Evolutionary conservation across 1,140 invertebrate species (phyloP).

Genomic region (Drosophila orosa): DNA sequence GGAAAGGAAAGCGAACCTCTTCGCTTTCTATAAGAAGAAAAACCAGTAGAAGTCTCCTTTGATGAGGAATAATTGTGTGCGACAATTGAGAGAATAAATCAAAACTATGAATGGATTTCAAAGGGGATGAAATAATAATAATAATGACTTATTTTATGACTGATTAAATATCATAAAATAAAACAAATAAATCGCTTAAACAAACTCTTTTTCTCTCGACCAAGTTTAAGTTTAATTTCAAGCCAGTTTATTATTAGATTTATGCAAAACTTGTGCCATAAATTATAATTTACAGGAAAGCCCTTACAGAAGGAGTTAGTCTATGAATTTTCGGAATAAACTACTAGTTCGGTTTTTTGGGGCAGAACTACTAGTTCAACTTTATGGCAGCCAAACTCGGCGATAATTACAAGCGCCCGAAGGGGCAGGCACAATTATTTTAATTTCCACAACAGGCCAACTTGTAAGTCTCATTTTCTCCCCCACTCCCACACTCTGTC

Average conservation of each 20-base stretch:
- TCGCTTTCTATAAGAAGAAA: no score
- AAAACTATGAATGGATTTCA: neutral
- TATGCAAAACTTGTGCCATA: constrained; percentile 8
- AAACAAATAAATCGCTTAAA: neutral
- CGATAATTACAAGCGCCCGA: constrained; percentile 46
- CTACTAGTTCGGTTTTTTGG: constrained; percentile 7
- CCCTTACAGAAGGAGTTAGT: neutral
- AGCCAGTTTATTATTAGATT: neutral
- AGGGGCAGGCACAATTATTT: constrained; percentile 35
- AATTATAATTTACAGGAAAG: constrained; percentile 24
- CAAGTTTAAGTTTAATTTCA: neutral
- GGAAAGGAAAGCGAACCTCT: neutral
- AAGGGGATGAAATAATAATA: no score
- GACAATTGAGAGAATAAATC: constrained; percentile 23
- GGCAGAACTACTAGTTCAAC: constrained; percentile 29
- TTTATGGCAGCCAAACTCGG: constrained; percentile 17
- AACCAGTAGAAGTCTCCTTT: constrained; percentile 1
- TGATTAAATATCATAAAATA: no score
- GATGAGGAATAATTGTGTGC: constrained; percentile 37
- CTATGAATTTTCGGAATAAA: constrained; percentile 13
- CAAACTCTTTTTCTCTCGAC: no score
- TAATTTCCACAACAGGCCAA: constrained; percentile 47
- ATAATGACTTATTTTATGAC: no score
- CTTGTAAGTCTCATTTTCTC: constrained; percentile 29
- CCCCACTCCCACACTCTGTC: neutral